These are phyloP conservation scores for Cyprinodon variegatus DNA, from an alignment of 2,113 vertebrate species.

Conservation along the genomic window DNA sequence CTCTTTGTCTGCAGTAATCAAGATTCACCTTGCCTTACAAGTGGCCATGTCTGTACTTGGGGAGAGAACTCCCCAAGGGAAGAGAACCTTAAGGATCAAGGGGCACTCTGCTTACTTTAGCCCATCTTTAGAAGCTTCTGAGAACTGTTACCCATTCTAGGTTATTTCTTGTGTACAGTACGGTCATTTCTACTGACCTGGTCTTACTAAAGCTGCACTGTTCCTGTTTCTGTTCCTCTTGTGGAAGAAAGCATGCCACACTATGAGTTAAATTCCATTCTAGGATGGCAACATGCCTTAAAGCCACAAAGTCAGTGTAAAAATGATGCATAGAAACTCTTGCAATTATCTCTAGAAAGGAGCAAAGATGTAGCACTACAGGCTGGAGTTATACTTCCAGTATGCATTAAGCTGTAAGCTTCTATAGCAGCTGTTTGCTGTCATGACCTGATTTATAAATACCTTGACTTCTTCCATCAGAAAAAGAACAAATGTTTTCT, in stretches of 20 bases:
- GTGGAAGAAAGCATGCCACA: background rate
- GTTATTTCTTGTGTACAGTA: background rate
- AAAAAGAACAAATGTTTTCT: background rate
- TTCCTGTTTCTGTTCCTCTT: constrained; percentile 1
- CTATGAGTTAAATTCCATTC: background rate
- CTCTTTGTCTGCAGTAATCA: background rate
- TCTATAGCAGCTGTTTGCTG: too few species aligned
- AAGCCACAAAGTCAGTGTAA: background rate
- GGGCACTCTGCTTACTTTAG: background rate
- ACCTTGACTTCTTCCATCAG: background rate
- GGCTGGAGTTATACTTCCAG: background rate
- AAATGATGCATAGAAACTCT: background rate
- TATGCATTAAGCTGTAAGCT: background rate
- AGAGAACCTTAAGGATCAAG: too few species aligned
- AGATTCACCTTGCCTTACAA: background rate
- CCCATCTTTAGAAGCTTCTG: background rate
- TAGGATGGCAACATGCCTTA: background rate
- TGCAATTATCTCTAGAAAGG: background rate
- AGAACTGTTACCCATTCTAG: background rate
- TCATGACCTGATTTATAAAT: background rate
- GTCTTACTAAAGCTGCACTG: background rate
- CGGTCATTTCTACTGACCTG: background rate
- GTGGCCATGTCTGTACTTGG: too few species aligned
- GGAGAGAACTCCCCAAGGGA: too few species aligned
- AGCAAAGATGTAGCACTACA: background rate